Percentiles rank a stretch among this genome's conserved stretches.
Evolutionary conservation across 35 echinoderm and acorn worm genomes (phyloP).

Genomic region (Ophioderma brevispina): DNA sequence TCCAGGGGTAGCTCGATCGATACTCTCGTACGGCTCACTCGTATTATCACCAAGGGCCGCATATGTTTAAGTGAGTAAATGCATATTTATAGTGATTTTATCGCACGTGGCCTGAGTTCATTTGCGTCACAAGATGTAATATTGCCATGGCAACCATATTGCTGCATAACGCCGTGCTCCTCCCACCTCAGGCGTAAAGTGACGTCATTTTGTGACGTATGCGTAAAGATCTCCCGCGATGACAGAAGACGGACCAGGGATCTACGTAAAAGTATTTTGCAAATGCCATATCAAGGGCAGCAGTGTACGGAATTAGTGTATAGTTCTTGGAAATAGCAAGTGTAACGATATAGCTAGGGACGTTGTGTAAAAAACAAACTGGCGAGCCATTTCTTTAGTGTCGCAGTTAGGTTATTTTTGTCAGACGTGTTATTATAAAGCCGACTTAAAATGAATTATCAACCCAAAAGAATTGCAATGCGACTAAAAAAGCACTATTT

Average conservation of each 20-base stretch:
- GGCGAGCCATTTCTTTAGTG: not conserved
- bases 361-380: too few species aligned
- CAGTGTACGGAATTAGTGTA: not conserved
- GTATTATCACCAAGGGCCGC: too few species aligned
- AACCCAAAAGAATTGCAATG: too few species aligned
- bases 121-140: conserved; percentile 6
- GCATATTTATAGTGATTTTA: conserved; percentile 7
- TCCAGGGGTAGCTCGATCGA: too few species aligned
- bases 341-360: too few species aligned
- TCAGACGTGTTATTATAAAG: too few species aligned
- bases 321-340: not conserved
- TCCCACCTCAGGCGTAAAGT: not conserved
- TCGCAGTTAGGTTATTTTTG: too few species aligned
- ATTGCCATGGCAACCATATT: conserved; percentile 5
- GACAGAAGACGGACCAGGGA: not conserved
- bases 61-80: not conserved
- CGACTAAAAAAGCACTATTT: too few species aligned
- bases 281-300: conserved; percentile 9
- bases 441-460: too few species aligned
- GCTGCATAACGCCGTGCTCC: conserved; percentile 7
- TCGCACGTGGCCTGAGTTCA: not conserved
- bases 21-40: too few species aligned
- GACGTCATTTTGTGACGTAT: conserved; percentile 3
- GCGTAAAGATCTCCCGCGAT: not conserved
- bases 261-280: not conserved